Conservation (phyloP, 2,113 vertebrate species). For the Tympanuchus pallidicinctus region DNA sequence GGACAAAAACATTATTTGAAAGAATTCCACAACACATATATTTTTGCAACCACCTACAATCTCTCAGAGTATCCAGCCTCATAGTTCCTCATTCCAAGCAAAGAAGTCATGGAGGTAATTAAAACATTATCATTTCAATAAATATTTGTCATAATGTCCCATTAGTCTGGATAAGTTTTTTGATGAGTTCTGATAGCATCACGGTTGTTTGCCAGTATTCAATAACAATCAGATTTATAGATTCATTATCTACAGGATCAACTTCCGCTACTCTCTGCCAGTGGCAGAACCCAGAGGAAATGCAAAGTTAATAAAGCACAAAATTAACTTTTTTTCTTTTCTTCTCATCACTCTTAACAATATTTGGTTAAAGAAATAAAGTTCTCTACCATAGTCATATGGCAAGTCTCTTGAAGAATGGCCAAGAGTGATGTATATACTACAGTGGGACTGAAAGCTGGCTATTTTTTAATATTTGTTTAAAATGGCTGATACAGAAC, state of each 20-base stretch:
- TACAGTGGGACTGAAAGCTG: not conserved
- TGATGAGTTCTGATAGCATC: not conserved
- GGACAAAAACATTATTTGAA: not conserved
- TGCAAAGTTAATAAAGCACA: not conserved
- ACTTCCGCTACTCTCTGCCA: not conserved
- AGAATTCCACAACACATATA: not conserved
- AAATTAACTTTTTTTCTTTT: not conserved
- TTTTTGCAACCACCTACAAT: not conserved
- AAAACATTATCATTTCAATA: not conserved
- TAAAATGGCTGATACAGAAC: not conserved
- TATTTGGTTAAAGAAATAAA: not conserved
- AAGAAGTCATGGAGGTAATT: not conserved
- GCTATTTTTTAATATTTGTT: not conserved
- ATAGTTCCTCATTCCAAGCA: not conserved
- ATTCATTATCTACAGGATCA: not conserved
- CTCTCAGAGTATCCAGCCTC: not conserved
- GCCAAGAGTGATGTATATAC: not conserved
- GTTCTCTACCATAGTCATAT: not conserved
- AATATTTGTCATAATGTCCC: not conserved
- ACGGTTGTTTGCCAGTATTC: not conserved
- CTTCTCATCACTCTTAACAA: not conserved
- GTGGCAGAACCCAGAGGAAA: not conserved
- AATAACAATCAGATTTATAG: not conserved
- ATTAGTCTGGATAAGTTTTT: not conserved
- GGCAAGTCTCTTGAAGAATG: not conserved